A percentile compares a stretch with the other conserved stretches of the same genome.
Conservation (phyloP, 2,113 vertebrate species). For the Crocuta crocuta region DNA sequence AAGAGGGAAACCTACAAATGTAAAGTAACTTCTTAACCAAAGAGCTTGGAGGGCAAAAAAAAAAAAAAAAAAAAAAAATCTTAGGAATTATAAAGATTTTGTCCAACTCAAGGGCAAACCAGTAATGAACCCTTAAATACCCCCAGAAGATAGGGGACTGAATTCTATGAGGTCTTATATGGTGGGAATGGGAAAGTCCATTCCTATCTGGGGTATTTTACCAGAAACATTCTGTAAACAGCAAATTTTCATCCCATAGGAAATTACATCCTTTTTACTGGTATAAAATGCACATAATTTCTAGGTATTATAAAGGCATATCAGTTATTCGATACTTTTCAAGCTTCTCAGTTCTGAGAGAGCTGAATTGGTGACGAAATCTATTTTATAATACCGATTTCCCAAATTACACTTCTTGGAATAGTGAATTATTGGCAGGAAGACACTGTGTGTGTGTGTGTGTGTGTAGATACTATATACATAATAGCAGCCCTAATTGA, state of each 20-base stretch:
- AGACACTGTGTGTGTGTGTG: not conserved
- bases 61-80: not conserved
- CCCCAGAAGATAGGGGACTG: not conserved
- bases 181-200: not conserved
- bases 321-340: not conserved
- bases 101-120: not conserved
- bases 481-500: not conserved
- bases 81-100: not conserved
- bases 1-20: not conserved
- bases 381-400: not conserved
- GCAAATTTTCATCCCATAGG: not conserved
- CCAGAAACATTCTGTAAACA: not conserved
- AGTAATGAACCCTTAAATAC: not conserved
- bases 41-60: not conserved
- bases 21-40: not conserved
- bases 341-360: slow-evolving; percentile 14
- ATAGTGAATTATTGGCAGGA: not conserved
- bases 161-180: slow-evolving; percentile 18
- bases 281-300: not conserved
- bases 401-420: not conserved
- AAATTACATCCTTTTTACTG: not conserved
- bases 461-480: not conserved
- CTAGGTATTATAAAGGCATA: not conserved
- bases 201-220: slow-evolving; percentile 32
- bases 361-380: not conserved